Evolutionary conservation across 1,140 invertebrate genomes (phyloP), one percentile per base, ranked within the genome.

Genomic region (Bombus impatiens): DNA sequence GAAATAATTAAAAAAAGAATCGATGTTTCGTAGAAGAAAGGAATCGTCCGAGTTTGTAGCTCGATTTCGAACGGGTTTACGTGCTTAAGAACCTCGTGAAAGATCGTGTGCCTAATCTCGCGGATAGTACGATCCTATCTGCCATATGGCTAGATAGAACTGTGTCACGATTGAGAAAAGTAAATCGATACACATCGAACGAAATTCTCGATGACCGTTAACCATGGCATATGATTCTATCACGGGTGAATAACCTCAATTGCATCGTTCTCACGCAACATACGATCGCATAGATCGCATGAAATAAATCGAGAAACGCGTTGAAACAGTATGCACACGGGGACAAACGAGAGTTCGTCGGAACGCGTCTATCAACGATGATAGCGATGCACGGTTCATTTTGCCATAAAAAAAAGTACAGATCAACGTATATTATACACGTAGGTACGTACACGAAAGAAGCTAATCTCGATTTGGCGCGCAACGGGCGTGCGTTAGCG

Each of bases 61-160:
- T 82, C 71, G 68, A 86, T 80, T 82, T 78, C 62, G 85, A 88
- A 89, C 88, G 88, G 88, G 88, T 89, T 89, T 89, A 89, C 88
- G 88, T 68, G 84, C 85, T 89, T 76, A 62, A 47, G 35, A 57
- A 82, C 42, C 53, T 83, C 47, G 88, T 82, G 88, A 65, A 86
- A 88, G 83, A 89, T 89, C 88, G 80, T 76, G 84, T 59, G 76
- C 40, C 78, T 37, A 35, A 42, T 40, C 57, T 62, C 28, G 35
- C 37, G 12, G 3, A 32, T 25, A 44, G 32, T 32, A 25, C n/a
- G 18, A 53, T 53, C 5, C 28, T 68, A 1, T 0, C 5, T 15
- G 72, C 32, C 47, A 57, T 40, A 57, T 62, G 25, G 68, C 42
- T 37, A 40, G 42, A 44, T 32, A 57, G 47, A 65, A 65, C 32